Evolutionary conservation across 2,113 vertebrate species (phyloP).

Genomic region (human): DNA sequence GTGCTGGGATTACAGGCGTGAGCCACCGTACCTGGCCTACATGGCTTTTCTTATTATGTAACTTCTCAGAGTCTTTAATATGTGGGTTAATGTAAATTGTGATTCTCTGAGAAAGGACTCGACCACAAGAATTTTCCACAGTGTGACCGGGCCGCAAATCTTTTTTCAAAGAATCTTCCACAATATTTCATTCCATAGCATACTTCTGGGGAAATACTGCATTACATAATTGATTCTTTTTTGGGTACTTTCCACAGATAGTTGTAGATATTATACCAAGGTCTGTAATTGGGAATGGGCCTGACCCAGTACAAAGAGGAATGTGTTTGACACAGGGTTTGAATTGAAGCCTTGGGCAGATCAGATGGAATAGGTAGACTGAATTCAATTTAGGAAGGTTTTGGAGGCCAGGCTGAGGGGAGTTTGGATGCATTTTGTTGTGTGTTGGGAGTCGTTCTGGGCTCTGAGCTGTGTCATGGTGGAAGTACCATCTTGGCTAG

Average conservation of each 20-base stretch:
- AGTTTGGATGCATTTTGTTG: background rate
- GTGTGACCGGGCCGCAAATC: background rate
- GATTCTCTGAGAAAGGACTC: background rate
- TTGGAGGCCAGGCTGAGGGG: background rate
- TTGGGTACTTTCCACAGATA: background rate
- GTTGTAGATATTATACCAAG: background rate
- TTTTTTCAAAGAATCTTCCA: background rate
- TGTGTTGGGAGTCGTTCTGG: background rate
- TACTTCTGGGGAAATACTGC: background rate
- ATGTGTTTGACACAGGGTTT: background rate
- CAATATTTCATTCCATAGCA: background rate
- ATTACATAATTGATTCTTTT: background rate
- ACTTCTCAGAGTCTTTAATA: background rate
- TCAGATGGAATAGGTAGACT: background rate
- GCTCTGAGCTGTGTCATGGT: background rate
- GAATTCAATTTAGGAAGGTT: background rate
- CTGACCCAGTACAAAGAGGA: background rate
- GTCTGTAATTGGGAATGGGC: background rate
- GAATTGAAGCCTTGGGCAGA: background rate
- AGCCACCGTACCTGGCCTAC: background rate
- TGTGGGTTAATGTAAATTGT: background rate
- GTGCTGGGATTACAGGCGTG: no score
- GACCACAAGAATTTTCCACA: background rate
- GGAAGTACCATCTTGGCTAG: background rate
- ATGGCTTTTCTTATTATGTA: background rate